A percentile compares a stretch with the other conserved stretches of the same genome.
These are phyloP conservation scores for Drosophila repleta DNA, from an alignment of 1,140 invertebrate species.

Conservation along the genomic window DNA sequence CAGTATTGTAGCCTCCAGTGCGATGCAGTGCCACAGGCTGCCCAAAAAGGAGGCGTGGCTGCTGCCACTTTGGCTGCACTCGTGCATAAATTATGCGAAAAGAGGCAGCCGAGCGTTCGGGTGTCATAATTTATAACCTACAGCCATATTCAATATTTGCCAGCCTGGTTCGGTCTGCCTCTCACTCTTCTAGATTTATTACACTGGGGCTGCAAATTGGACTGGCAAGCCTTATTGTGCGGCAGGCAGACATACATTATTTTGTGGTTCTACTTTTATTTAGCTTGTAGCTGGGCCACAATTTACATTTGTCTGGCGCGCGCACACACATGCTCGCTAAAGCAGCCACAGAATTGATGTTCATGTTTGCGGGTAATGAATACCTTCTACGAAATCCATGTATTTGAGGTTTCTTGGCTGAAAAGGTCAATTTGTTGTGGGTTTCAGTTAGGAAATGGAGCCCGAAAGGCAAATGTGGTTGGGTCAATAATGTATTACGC, in stretches of 20 bases:
- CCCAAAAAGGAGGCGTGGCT: neutral
- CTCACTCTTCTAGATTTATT: constrained; percentile 55
- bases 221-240: constrained; percentile 4
- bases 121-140: constrained; percentile 76
- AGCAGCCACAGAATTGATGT: constrained; percentile 68
- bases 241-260: constrained; percentile 38
- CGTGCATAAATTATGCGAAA: constrained; percentile 65
- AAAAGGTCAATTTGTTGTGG: constrained; percentile 40
- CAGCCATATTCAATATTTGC: constrained; percentile 81
- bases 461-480: constrained; percentile 1
- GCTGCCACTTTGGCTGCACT: constrained; percentile 49
- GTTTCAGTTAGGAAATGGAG: constrained; percentile 8
- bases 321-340: constrained; percentile 5
- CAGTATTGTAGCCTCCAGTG: too few species aligned
- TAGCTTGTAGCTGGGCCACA: constrained; percentile 62
- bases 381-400: constrained; percentile 61
- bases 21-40: neutral
- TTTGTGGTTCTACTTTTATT: constrained; percentile 62
- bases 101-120: constrained; percentile 53
- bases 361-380: constrained; percentile 69
- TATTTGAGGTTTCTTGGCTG: constrained; percentile 30
- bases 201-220: constrained; percentile 22
- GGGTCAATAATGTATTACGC: constrained; percentile 17
- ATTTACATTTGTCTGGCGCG: constrained; percentile 70
- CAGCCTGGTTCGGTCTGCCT: constrained; percentile 29